Conservation (phyloP, 1,140 invertebrate species). For the Tetramorium alpestre region DNA sequence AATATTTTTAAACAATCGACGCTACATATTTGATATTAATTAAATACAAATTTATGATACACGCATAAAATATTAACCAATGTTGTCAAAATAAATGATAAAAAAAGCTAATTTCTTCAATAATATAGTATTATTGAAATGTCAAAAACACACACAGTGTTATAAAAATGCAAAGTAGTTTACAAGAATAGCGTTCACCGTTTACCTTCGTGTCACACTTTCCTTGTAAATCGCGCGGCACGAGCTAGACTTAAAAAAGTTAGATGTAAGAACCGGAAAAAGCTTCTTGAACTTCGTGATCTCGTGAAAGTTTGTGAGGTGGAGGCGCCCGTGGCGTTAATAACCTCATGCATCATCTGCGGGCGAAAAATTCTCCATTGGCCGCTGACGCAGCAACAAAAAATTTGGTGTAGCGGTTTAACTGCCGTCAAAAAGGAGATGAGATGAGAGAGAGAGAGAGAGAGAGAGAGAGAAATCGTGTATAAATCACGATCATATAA, state of each 20-base stretch:
- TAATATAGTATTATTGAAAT: conserved; percentile 11
- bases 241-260: conserved; percentile 14
- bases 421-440: background rate
- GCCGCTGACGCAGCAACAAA: conserved; percentile 42
- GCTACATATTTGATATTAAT: background rate
- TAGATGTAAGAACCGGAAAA: conserved; percentile 20
- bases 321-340: conserved; percentile 40
- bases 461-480: background rate
- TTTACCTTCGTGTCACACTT: conserved; percentile 34
- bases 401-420: conserved; percentile 24
- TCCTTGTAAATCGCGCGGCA: conserved; percentile 24
- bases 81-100: background rate
- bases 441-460: background rate
- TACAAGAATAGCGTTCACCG: conserved; percentile 2
- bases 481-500: background rate
- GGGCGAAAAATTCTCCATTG: conserved; percentile 37
- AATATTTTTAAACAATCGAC: background rate
- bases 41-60: conserved; percentile 12
- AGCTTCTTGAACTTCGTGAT: conserved; percentile 52
- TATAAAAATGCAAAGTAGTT: conserved; percentile 5
- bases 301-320: conserved; percentile 33
- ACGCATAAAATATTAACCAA: conserved; percentile 5
- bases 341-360: conserved; percentile 60
- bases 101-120: background rate
- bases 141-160: background rate